A percentile compares a stretch with the other conserved stretches of the same genome.
Evolutionary conservation across 2,888 invertebrate species (phyloP).

Genomic region (Phalangium opilio): DNA sequence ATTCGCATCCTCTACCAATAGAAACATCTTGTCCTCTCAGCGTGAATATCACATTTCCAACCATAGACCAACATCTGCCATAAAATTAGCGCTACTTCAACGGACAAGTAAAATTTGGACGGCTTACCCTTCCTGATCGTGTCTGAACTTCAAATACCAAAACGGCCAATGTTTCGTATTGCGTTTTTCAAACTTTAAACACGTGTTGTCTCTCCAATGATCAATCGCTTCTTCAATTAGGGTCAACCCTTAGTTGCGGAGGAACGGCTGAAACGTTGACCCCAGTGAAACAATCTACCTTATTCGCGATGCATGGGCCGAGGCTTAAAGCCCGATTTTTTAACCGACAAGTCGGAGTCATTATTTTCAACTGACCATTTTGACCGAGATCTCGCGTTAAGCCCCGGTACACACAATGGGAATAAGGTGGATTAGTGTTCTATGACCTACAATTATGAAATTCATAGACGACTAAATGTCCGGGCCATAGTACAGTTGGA

Average conservation of each 20-base stretch:
- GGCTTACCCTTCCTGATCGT: conserved; percentile 10
- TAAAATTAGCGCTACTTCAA: too few species aligned
- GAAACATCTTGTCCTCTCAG: conserved; percentile 14
- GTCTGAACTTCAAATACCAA: conserved; percentile 10
- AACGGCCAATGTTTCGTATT: conserved; percentile 4
- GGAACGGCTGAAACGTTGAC: conserved; percentile 10
- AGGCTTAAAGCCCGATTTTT: too few species aligned
- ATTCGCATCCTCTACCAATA: conserved; percentile 14
- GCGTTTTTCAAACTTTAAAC: conserved; percentile 13
- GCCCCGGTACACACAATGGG: too few species aligned
- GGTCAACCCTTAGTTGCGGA: conserved; percentile 4
- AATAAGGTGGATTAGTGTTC: too few species aligned
- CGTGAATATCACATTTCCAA: conserved; percentile 7
- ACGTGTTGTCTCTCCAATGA: conserved; percentile 16
- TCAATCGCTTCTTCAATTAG: conserved; percentile 13
- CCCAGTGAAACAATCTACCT: not conserved
- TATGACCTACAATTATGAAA: conserved; percentile 14
- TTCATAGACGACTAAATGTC: conserved; percentile 9
- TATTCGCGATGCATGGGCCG: too few species aligned
- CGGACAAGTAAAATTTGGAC: too few species aligned
- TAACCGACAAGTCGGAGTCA: too few species aligned
- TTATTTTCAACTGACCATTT: too few species aligned
- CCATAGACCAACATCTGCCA: conserved; percentile 12
- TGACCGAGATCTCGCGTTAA: too few species aligned
- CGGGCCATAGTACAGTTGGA: conserved; percentile 13